Evolutionary conservation across 2,113 vertebrate species (phyloP), one percentile per base, ranked within the genome.

Genomic region (Hemichromis elongatus): DNA sequence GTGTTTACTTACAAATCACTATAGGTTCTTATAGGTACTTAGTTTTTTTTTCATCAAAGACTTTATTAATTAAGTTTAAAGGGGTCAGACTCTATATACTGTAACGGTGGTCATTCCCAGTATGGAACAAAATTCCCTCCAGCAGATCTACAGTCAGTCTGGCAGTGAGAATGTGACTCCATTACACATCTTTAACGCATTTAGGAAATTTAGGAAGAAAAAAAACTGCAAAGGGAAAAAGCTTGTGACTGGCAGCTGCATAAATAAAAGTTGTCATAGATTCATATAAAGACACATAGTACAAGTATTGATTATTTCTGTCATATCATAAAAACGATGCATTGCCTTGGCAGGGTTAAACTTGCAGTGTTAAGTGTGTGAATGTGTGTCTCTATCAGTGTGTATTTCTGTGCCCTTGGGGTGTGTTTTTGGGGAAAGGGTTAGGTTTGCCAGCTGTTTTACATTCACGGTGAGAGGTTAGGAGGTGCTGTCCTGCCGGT

Each of bases 381-480:
- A 56, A 30, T 73, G 82, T 24, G 82, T 80, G 26, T 81, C 18
- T 81, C 33, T 59, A 80, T 84, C 52, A 35, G 79, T 90, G 88
- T 88, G 90, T 87, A 83, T 91, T 56, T 77, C 45, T 86, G 80
- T 91, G 91, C 84, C 79, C 45, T 91, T 88, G 81, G 50, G 66
- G 56, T 57, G 80, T 86, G 80, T 83, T 80, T 42, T 84, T 79
- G 16, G 3, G 40, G 78, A 57, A 35, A 42, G 63, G 45, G 45
- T 80, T 42, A 21, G 61, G 78, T 80, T 30, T 50, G 56, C 88
- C 90, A 83, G 85, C 83, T 92, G 90, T 92, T 88, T 92, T 96
- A 95, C 94, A 95, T 95, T 96, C 95, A 94, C 68, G 89, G 92
- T 93, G 92, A 91, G 82, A 89, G 79, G 79, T 85, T 77, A 55